Evolutionary conservation across 2,888 invertebrate species (phyloP).

Genomic region (Lasioglossum figueresi): DNA sequence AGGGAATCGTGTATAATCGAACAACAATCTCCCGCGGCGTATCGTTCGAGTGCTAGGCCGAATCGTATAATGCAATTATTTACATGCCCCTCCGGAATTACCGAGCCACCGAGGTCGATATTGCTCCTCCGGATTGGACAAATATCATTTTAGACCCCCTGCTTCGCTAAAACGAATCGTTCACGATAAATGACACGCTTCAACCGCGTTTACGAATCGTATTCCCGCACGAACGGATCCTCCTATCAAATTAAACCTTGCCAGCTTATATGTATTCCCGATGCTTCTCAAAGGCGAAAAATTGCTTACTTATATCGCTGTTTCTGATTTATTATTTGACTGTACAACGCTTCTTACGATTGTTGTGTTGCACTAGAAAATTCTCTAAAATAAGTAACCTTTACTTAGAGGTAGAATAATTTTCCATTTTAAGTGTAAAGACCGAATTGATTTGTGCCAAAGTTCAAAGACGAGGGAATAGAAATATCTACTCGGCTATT

Average conservation of each 20-base stretch:
- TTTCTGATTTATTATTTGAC: not conserved
- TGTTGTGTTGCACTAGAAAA: not conserved
- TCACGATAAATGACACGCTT: constrained; percentile 63
- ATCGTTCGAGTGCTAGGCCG: constrained; percentile 54
- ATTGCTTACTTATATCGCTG: not conserved
- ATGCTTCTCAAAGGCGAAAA: not conserved
- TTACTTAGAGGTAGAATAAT: not conserved
- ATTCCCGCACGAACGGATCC: constrained; percentile 31
- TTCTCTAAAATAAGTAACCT: not conserved
- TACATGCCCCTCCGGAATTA: constrained; percentile 78
- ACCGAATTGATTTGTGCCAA: not conserved
- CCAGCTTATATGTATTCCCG: not conserved
- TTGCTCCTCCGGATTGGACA: constrained; percentile 76
- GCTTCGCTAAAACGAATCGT: constrained; percentile 51
- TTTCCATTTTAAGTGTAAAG: not conserved
- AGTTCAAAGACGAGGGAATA: not conserved
- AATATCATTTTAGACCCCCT: constrained; percentile 78
- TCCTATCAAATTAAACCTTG: constrained; percentile 37
- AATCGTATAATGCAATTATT: constrained; percentile 81
- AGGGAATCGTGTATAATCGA: constrained; percentile 73
- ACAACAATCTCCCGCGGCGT: constrained; percentile 72
- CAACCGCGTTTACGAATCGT: constrained; percentile 56
- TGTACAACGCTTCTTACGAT: not conserved
- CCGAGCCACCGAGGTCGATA: constrained; percentile 67
- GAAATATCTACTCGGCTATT: not conserved